A percentile compares a stretch with the other conserved stretches of the same genome.
These are phyloP conservation scores for Romanomermis culicivorax DNA, from an alignment of 2,888 invertebrate genomes.

Conservation along the genomic window DNA sequence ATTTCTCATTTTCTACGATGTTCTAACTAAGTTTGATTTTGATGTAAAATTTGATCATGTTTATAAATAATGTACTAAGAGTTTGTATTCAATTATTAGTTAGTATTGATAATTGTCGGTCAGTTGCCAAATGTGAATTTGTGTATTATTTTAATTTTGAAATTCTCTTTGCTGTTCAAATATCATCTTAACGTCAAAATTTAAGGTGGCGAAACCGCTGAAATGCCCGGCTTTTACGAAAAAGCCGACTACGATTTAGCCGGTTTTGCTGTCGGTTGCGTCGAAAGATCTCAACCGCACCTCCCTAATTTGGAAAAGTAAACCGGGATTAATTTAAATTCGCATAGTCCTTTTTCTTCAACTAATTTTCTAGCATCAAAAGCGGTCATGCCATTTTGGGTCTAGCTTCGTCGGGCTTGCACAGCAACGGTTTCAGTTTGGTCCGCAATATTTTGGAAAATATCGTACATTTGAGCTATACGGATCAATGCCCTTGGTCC, in stretches of 20 bases:
- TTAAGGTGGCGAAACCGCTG: conserved; percentile 81
- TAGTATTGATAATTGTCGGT: too few species aligned
- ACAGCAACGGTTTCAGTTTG: conserved; percentile 80
- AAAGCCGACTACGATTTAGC: conserved; percentile 76
- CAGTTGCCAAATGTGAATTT: too few species aligned
- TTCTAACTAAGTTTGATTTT: too few species aligned
- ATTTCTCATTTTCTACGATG: too few species aligned
- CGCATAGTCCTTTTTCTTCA: conserved; percentile 10
- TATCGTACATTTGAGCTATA: conserved; percentile 40
- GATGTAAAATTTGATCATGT: too few species aligned
- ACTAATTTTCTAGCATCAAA: conserved; percentile 33
- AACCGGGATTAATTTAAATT: not conserved
- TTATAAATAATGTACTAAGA: too few species aligned
- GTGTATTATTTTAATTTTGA: too few species aligned
- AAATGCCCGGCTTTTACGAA: conserved; percentile 83
- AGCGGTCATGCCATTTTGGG: conserved; percentile 62
- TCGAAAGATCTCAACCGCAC: conserved; percentile 48
- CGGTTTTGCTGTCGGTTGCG: conserved; percentile 81
- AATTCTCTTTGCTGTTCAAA: too few species aligned
- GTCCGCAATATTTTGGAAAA: conserved; percentile 55
- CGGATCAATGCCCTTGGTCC: conserved; percentile 46
- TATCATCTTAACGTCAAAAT: too few species aligned
- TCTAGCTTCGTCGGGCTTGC: conserved; percentile 67
- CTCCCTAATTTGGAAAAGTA: conserved; percentile 14
- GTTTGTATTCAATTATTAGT: too few species aligned